Evolutionary conservation across 1,140 invertebrate genomes (phyloP).

Genomic region (Zophobas morio): DNA sequence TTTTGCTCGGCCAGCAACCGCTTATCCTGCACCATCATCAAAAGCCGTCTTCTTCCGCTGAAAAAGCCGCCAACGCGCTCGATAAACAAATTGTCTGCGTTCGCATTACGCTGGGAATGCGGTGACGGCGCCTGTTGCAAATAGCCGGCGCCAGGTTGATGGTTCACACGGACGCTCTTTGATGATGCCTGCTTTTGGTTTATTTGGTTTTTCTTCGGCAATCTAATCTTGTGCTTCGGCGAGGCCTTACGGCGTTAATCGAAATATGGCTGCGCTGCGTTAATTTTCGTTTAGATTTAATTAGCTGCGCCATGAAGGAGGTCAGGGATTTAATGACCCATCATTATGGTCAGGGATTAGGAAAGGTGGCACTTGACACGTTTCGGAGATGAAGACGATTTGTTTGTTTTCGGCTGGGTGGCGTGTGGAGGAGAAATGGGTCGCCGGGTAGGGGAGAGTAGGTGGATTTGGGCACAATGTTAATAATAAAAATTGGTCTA

Average conservation of each 20-base stretch:
- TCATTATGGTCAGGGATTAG: slow-evolving; percentile 26
- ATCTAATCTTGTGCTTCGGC: neutral
- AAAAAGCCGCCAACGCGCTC: slow-evolving; percentile 23
- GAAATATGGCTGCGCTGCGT: slow-evolving; percentile 30
- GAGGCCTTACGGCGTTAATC: slow-evolving; percentile 1
- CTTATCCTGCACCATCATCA: slow-evolving; percentile 34
- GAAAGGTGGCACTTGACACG: slow-evolving; percentile 16
- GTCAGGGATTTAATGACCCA: slow-evolving; percentile 26
- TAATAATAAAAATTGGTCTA: too few relatives aligned
- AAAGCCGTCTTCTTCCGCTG: slow-evolving; percentile 31
- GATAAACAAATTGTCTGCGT: slow-evolving; percentile 37
- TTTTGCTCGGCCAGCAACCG: too few relatives aligned
- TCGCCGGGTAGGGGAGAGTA: too few relatives aligned
- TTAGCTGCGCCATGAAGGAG: slow-evolving; percentile 26
- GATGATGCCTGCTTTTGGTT: neutral
- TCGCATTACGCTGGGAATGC: slow-evolving; percentile 34
- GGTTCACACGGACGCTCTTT: slow-evolving; percentile 21
- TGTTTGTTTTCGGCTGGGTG: too few relatives aligned
- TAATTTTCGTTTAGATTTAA: slow-evolving; percentile 40
- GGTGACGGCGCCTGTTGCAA: slow-evolving; percentile 24
- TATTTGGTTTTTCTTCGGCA: slow-evolving; percentile 1
- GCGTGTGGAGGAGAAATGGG: too few relatives aligned
- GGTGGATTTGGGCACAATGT: too few relatives aligned
- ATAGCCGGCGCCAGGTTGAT: slow-evolving; percentile 30
- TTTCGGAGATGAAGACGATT: neutral